Percentiles rank a stretch among this genome's conserved stretches.
Conservation (phyloP, 1,140 invertebrate genomes). For the Sinella curviseta region DNA sequence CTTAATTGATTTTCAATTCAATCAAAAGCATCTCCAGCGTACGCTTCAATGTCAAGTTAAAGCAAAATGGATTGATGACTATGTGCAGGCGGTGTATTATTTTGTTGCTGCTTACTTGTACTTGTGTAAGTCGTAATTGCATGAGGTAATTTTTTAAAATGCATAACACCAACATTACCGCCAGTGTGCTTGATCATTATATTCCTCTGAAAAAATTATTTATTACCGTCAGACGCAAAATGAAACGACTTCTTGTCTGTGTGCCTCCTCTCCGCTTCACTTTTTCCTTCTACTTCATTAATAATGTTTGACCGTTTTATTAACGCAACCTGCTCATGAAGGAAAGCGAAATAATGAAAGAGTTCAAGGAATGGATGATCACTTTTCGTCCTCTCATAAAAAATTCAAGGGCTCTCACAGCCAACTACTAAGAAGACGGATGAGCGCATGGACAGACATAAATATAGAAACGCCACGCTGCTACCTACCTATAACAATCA, state of each 20-base stretch:
- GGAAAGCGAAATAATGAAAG: background rate
- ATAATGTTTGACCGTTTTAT: slow-evolving; percentile 17
- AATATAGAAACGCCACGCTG: too few species aligned
- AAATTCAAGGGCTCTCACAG: slow-evolving; percentile 1
- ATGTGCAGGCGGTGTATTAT: background rate
- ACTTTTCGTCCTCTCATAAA: background rate
- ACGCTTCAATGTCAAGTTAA: background rate
- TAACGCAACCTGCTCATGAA: background rate
- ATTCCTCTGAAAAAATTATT: background rate
- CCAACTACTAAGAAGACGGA: background rate
- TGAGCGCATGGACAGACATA: background rate
- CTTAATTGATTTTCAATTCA: slow-evolving; percentile 15
- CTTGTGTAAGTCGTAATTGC: background rate
- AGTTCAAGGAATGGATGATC: background rate
- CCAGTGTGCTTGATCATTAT: background rate
- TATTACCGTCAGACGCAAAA: background rate
- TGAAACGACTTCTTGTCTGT: background rate
- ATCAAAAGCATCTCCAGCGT: background rate
- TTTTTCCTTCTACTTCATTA: background rate
- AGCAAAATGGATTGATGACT: background rate
- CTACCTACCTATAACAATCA: background rate
- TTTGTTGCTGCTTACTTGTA: background rate
- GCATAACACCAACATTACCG: background rate
- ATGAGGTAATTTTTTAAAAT: background rate
- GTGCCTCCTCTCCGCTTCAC: background rate